Evolutionary conservation across 2,888 invertebrate genomes (phyloP).

Genomic region (Luperina testacea): DNA sequence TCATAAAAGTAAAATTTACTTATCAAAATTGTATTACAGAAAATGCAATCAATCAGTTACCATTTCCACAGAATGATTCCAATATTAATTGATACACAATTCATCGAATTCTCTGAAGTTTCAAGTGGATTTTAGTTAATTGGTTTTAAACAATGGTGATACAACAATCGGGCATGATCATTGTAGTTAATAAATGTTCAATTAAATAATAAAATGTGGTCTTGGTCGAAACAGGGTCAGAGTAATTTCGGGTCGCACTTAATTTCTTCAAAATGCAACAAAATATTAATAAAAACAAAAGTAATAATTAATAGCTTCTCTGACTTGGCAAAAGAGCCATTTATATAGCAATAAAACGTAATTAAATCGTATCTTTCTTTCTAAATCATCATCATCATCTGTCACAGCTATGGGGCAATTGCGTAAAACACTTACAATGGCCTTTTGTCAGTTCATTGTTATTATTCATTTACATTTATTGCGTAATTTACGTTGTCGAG

Average conservation of each 20-base stretch:
- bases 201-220: not conserved
- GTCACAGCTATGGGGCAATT: not conserved
- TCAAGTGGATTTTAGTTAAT: not conserved
- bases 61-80: not conserved
- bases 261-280: not conserved
- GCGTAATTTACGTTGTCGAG: not conserved
- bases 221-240: not conserved
- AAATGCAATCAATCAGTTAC: constrained; percentile 15
- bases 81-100: constrained; percentile 22
- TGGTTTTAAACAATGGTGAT: constrained; percentile 2
- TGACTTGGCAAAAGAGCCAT: not conserved
- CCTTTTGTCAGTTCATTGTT: not conserved
- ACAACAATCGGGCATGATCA: not conserved
- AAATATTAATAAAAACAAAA: not conserved
- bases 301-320: not conserved
- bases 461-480: not conserved
- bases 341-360: not conserved
- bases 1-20: constrained; percentile 6
- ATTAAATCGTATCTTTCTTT: not conserved
- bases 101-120: constrained; percentile 9
- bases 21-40: not conserved
- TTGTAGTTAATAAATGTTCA: not conserved
- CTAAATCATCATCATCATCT: not conserved
- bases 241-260: not conserved
- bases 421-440: not conserved